These are phyloP conservation scores for Adelphocoris suturalis DNA, from an alignment of 2,888 invertebrate species.

Conservation along the genomic window DNA sequence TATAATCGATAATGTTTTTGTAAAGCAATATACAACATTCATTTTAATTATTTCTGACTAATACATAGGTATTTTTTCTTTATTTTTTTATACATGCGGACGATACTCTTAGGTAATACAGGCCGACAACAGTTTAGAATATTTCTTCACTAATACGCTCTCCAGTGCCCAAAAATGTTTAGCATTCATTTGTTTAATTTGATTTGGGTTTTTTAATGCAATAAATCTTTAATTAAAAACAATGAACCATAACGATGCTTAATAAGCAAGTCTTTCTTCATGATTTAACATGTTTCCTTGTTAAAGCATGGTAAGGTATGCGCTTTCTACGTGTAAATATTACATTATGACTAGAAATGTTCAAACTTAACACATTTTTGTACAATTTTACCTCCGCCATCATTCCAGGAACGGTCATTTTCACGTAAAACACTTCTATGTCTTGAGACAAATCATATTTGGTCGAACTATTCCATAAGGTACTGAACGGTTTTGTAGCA, in stretches of 20 bases:
- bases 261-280: conserved; percentile 56
- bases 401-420: conserved; percentile 15
- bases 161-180: conserved; percentile 48
- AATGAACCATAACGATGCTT: conserved; percentile 10
- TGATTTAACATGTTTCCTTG: background rate
- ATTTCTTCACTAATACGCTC: background rate
- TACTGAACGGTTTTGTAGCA: background rate
- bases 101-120: background rate
- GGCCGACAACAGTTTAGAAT: conserved; percentile 28
- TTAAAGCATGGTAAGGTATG: conserved; percentile 12
- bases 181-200: conserved; percentile 34
- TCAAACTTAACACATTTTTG: conserved; percentile 49
- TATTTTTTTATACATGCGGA: background rate
- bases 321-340: background rate
- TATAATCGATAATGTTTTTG: background rate
- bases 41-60: background rate
- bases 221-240: background rate
- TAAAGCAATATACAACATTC: conserved; percentile 32
- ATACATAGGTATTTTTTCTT: background rate
- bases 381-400: conserved; percentile 37
- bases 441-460: background rate
- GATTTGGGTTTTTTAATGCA: background rate
- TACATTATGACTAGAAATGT: conserved; percentile 35
- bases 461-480: background rate
- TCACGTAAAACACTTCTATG: background rate